Base-by-base conservation (phyloP, 2,113 vertebrate species). In the Psettodes erumei region DNA sequence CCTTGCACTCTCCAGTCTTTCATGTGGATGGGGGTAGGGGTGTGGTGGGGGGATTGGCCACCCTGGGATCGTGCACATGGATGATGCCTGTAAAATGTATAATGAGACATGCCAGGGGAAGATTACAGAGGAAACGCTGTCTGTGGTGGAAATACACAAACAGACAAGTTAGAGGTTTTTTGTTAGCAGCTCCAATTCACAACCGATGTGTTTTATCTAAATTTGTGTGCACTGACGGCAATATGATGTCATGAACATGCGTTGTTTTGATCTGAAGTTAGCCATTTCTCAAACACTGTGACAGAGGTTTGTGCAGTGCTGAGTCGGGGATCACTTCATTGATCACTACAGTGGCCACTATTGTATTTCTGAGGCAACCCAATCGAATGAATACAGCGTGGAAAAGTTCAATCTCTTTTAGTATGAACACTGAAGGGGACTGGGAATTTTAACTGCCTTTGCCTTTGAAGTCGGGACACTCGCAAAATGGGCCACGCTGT, bases 1-100 rank as follows among this genome's bases (percentile, higher is more conserved):
- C 58, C 73, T 82, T 78, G 80, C 33, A 63, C 55, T 71, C 40
- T 50, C 30, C 32, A 66, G 32, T 51, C 77, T 64, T 90, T 91
- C 73, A 83, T 84, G 69, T 67, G 63, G 35, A 62, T 58, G 48
- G 45, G 54, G 69, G 48, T n/a, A 59, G 64, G 51, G 43, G 63
- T 42, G 50, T 28, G 58, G 58, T 25, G 58, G 35, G 15, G 56
- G 19, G 56, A 71, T 68, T 83, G 33, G 48, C 55, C 67, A 78
- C 43, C 50, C 45, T 65, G 47, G 43, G 69, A 81, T 68, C 62
- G 61, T 43, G 68, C 45, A 62, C 59, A 45, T 43, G 6, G 48
- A 42, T 19, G 2, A 47, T 51, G 45, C 27, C 19, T 53, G 53
- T 50, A 51, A 73, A 70, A 60, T 53, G n/a, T 51, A 47, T 43